Evolutionary conservation across 2,888 invertebrate species (phyloP).

Genomic region (Tetragonisca angustula): DNA sequence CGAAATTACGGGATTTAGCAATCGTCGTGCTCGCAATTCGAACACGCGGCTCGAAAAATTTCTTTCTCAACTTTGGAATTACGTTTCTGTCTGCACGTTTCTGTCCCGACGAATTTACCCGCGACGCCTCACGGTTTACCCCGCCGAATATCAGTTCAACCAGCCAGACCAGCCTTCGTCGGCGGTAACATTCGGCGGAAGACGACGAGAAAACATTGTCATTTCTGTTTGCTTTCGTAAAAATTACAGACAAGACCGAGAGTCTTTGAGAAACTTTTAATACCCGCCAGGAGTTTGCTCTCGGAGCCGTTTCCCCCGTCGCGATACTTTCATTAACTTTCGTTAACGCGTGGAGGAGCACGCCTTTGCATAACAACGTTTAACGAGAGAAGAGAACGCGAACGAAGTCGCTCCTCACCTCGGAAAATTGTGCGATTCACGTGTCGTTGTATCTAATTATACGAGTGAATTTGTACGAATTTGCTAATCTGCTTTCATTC

Average conservation of each 20-base stretch:
- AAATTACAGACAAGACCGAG: too few relatives aligned
- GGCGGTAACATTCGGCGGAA: too few relatives aligned
- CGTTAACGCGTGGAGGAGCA: background rate
- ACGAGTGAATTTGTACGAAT: slow-evolving; percentile 49
- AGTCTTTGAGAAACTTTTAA: too few relatives aligned
- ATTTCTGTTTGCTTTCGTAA: too few relatives aligned
- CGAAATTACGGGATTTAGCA: slow-evolving; percentile 8
- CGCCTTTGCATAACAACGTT: background rate
- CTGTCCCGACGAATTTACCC: too few relatives aligned
- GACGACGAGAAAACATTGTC: too few relatives aligned
- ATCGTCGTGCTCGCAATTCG: background rate
- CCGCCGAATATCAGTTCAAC: too few relatives aligned
- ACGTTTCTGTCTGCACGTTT: slow-evolving; percentile 2
- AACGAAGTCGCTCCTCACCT: background rate
- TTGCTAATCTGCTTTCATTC: slow-evolving; percentile 39
- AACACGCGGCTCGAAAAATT: background rate
- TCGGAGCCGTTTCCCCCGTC: background rate
- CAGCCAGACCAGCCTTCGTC: too few relatives aligned
- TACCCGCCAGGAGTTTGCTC: background rate
- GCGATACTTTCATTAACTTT: slow-evolving; percentile 9
- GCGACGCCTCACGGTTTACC: too few relatives aligned
- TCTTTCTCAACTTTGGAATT: slow-evolving; percentile 25
- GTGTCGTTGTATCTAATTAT: slow-evolving; percentile 53
- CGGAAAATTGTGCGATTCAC: slow-evolving; percentile 39
- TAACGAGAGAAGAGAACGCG: background rate